Evolutionary conservation across 2,888 invertebrate species (phyloP), one percentile per base, ranked within the genome.

Genomic region (Nudaria mundana): DNA sequence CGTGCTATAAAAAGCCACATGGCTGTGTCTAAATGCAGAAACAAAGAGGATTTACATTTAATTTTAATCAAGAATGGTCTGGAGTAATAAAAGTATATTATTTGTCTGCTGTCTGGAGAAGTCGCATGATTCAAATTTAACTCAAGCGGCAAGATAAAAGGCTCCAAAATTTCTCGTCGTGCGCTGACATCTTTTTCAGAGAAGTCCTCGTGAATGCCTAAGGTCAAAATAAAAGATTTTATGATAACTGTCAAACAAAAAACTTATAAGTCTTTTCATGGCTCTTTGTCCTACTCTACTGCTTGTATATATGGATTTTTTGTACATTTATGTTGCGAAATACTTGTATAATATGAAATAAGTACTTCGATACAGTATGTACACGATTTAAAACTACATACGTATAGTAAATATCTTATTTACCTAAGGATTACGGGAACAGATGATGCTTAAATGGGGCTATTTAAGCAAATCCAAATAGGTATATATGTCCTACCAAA

Each of bases 81-180:
- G 45, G 48, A 35, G 52, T 51, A 53, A 63, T 53, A 53, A 64
- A 49, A 42, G 45, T 44, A 33, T 48, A 41, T 55, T 52, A 52
- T 51, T 48, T 40, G 53, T 42, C 44, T 35, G 30, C 44, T 32
- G 44, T 28, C 14, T 26, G 6, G 56, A 22, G 16, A 7, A 49
- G 48, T 49, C 58, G 49, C 65, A 66, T 69, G 69, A 65, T 63
- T 69, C 63, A 67, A 69, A 64, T 71, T 70, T 69, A 71, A 65
- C 52, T 57, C 52, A 59, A 58, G 61, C 69, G 66, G 60, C 64
- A 48, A 58, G 48, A 60, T 69, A n/a, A n/a, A n/a, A 64, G 69
- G 66, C 63, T 69, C 58, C 61, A 51, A 74, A 66, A 66, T 52
- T 40, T 40, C 42, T 4, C 14, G 14, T 5, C 25, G 31, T 46